Evolutionary conservation across 1,140 invertebrate genomes (phyloP).

Genomic region (Diachasma alloeum): DNA sequence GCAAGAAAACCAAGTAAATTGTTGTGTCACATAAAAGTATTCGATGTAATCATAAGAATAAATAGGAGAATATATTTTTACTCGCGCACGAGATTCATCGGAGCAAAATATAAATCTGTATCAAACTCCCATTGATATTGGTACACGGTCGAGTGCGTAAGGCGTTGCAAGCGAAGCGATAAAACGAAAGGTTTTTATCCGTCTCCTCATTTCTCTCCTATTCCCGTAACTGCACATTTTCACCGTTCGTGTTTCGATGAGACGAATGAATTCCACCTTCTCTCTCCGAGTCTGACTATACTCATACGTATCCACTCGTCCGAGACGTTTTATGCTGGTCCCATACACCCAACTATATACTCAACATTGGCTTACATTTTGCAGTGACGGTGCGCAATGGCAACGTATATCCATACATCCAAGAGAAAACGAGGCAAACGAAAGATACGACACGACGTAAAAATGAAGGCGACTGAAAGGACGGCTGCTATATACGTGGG

Average conservation of each 20-base stretch:
- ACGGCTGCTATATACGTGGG: neutral
- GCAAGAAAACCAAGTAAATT: neutral
- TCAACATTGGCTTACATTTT: neutral
- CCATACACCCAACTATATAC: neutral
- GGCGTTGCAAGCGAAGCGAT: conserved; percentile 1
- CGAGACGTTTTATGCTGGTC: neutral
- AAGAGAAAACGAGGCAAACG: neutral
- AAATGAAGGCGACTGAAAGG: conserved; percentile 5
- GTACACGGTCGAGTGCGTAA: neutral
- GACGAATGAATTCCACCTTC: neutral
- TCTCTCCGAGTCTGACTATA: neutral
- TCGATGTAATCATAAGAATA: neutral
- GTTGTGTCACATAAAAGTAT: neutral
- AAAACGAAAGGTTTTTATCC: neutral
- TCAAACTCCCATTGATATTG: neutral
- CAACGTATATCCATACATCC: neutral
- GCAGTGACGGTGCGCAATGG: neutral
- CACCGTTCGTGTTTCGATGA: neutral
- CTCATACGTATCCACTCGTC: neutral
- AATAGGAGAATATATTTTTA: neutral
- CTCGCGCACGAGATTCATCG: neutral
- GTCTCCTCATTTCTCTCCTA: neutral
- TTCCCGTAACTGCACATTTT: neutral
- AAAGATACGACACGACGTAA: conserved; percentile 9
- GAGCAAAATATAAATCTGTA: neutral